Conservation (phyloP, 2,113 vertebrate genomes). For the Phalacrocorax aristotelis region DNA sequence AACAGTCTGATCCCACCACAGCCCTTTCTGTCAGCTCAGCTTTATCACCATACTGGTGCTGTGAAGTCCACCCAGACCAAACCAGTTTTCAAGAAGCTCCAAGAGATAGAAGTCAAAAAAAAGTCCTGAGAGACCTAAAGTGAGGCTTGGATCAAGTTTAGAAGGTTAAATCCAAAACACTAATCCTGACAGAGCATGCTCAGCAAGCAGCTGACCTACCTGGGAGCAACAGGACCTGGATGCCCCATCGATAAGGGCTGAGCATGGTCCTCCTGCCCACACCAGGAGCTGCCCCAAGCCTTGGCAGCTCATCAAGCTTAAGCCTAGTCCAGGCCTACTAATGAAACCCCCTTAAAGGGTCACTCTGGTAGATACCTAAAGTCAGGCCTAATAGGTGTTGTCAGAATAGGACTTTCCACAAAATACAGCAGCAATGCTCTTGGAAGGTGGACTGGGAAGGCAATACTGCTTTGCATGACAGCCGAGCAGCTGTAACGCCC, state of each 20-base stretch:
- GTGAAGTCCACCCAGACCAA: background rate
- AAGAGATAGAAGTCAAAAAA: background rate
- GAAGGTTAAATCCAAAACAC: background rate
- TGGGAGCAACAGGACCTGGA: background rate
- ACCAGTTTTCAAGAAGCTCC: background rate
- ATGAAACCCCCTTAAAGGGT: background rate
- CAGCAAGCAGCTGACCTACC: background rate
- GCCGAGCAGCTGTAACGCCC: accelerated
- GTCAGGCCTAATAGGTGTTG: background rate
- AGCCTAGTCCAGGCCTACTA: background rate
- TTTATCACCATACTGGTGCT: background rate
- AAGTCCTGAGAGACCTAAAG: background rate
- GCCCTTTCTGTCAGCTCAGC: background rate
- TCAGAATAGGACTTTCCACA: background rate
- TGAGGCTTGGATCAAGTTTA: background rate
- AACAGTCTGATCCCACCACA: background rate
- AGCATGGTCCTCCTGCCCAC: background rate
- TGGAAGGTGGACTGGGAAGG: background rate
- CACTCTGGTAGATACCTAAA: background rate
- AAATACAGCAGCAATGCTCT: background rate
- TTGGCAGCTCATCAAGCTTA: background rate
- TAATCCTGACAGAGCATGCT: background rate
- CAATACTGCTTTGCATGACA: background rate
- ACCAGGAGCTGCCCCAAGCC: accelerated
- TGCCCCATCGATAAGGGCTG: background rate